Evolutionary conservation across 92 coral and sea anemone species (phyloP), one percentile per base, ranked within the genome.

Genomic region (Ricordea florida): DNA sequence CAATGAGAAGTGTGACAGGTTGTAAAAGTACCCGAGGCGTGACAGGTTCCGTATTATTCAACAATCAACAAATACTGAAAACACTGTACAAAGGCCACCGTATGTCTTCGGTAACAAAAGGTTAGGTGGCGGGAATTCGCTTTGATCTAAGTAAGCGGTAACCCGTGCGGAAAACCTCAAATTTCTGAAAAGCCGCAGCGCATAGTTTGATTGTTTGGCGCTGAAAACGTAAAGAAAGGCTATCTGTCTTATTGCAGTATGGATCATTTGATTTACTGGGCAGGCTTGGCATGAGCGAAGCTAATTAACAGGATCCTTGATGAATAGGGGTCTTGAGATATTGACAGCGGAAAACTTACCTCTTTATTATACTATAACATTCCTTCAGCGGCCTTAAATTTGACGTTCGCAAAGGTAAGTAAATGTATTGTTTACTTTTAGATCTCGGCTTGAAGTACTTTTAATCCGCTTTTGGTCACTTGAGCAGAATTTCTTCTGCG

Each of bases 61-160:
- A n/a, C n/a, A n/a, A n/a, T n/a, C n/a, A n/a, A n/a, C n/a, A n/a
- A n/a, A n/a, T n/a, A n/a, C n/a, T n/a, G n/a, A n/a, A n/a, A n/a
- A n/a, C n/a, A n/a, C n/a, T n/a, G n/a, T n/a, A n/a, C n/a, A n/a
- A n/a, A n/a, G n/a, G n/a, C n/a, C n/a, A n/a, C n/a, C n/a, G n/a
- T 52, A 32, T 14, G 17, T 52, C 34, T 13, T 52, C 8, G 36
- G 36, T 22, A 25, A 52, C 15, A 35, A 45, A 44, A 30, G 28
- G 40, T 16, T 16, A 11, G 41, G 27, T 65, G 55, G 72, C 72
- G 72, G 72, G 72, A 65, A 65, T 17, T 8, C 33, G 41, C 49
- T 36, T 66, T 45, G 34, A 21, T 59, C 5, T 6, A 28, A 29
- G 11, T 25, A n/a, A 55, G 45, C 31, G 16, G 8, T 16, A 11